These are phyloP conservation scores for Papilio polytes DNA, from an alignment of 1,140 invertebrate species.

Conservation along the genomic window DNA sequence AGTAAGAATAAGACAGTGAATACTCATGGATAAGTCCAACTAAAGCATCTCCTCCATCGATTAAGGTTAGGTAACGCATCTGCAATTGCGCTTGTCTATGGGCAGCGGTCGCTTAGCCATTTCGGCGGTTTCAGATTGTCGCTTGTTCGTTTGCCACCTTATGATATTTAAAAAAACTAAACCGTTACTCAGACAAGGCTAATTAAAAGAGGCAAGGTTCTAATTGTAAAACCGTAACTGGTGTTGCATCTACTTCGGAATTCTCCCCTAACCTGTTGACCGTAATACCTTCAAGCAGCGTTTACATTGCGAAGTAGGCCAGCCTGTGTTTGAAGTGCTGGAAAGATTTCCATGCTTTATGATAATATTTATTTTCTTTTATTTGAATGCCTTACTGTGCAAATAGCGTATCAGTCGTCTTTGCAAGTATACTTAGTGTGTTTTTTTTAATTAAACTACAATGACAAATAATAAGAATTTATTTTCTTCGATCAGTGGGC, in stretches of 20 bases:
- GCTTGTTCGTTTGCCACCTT: too few species aligned
- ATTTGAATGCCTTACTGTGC: not conserved
- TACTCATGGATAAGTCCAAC: not conserved
- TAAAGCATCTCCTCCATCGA: not conserved
- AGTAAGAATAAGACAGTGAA: not conserved
- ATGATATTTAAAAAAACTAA: too few species aligned
- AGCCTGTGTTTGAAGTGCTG: slow-evolving; percentile 1
- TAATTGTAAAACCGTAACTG: not conserved
- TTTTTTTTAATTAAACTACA: too few species aligned
- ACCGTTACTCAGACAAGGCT: not conserved
- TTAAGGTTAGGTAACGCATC: too few species aligned
- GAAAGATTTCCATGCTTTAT: slow-evolving; percentile 4
- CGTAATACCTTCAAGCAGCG: slow-evolving; percentile 19
- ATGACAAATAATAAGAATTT: too few species aligned
- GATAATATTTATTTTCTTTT: not conserved
- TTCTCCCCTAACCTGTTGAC: slow-evolving; percentile 21
- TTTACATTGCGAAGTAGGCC: slow-evolving; percentile 19
- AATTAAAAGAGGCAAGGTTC: not conserved
- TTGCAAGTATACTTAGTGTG: too few species aligned
- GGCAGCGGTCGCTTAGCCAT: too few species aligned
- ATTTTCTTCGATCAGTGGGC: too few species aligned
- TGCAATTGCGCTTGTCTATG: too few species aligned
- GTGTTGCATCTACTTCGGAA: slow-evolving; percentile 15
- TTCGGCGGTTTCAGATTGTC: too few species aligned
- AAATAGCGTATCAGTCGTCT: not conserved